Evolutionary conservation across 2,113 vertebrate genomes (phyloP), one percentile per base, ranked within the genome.

Genomic region (Ctenomys sociabilis): DNA sequence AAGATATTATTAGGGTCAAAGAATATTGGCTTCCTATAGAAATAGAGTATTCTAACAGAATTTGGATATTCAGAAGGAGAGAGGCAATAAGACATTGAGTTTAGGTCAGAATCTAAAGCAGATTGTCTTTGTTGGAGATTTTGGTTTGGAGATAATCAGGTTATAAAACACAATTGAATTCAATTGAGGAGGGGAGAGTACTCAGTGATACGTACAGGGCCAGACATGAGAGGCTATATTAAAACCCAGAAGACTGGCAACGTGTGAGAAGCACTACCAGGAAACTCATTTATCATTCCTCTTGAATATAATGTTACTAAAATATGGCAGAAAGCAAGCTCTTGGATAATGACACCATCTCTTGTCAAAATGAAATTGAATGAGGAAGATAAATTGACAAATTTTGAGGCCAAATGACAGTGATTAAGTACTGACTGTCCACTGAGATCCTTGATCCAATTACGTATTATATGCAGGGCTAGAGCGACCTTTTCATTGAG

Each of bases 351-450:
- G 92, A 77, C 54, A 57, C 88, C 66, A 80, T 95, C 83, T 96
- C 95, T 93, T 96, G 91, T 93, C 95, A 95, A 66, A 97, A 54
- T 90, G 78, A 95, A 97, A 95, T 97, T 94, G 93, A 97, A 95
- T 96, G 88, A 97, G 78, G 52, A 85, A 97, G 95, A 97, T 86
- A 97, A 97, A 97, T 57, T 93, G 97, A 96, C 78, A 88, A 93
- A 96, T 94, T 97, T 49, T 96, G 88, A 87, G 91, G 57, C 54
- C 37, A 97, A 97, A 94, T 97, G 93, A 97, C 89, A 96, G 43
- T 97, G 97, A 97, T 93, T 97, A 97, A 97, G 91, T 96, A 89
- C 78, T 96, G 94, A 82, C 45, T 66, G 61, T 89, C 89, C 54
- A 90, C 72, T 91, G 78, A 93, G 96, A 92, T 22, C 37, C 82